Conservation (phyloP, 2,888 invertebrate species). For the Elegia similella region DNA sequence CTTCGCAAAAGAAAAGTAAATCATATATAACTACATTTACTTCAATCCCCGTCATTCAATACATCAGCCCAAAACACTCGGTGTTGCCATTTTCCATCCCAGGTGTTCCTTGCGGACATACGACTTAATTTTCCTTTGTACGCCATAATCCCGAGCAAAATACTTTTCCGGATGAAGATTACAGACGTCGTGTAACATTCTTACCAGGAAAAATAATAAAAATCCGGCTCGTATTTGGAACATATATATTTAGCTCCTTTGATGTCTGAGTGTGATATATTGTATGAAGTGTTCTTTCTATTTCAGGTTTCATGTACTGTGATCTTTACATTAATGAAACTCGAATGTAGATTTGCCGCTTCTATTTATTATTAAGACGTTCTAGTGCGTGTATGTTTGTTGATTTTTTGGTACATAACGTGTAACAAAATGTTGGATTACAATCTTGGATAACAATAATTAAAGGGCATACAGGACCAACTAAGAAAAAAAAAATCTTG, state of each 20-base stretch:
- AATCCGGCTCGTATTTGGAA: neutral
- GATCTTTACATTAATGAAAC: too few relatives aligned
- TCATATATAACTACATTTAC: neutral
- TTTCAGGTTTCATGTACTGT: too few relatives aligned
- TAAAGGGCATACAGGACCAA: too few relatives aligned
- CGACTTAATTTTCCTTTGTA: slow-evolving; percentile 18
- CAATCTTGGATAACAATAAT: too few relatives aligned
- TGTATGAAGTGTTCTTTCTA: too few relatives aligned
- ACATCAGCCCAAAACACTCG: neutral
- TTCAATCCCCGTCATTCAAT: neutral
- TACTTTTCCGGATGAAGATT: slow-evolving; percentile 16
- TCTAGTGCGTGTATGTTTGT: too few relatives aligned
- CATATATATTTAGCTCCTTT: neutral
- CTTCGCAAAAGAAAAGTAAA: too few relatives aligned
- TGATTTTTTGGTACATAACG: too few relatives aligned
- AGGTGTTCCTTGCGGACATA: slow-evolving; percentile 14
- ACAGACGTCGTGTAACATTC: slow-evolving; percentile 12
- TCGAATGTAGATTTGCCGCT: too few relatives aligned
- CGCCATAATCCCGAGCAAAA: slow-evolving; percentile 13
- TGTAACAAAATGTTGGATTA: too few relatives aligned
- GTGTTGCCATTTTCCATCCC: neutral
- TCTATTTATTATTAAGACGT: too few relatives aligned
- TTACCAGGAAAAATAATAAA: neutral
- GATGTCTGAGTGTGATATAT: neutral
- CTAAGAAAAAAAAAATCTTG: too few relatives aligned